Evolutionary conservation across 2,113 vertebrate species (phyloP).

Genomic region (Tupaia chinensis): DNA sequence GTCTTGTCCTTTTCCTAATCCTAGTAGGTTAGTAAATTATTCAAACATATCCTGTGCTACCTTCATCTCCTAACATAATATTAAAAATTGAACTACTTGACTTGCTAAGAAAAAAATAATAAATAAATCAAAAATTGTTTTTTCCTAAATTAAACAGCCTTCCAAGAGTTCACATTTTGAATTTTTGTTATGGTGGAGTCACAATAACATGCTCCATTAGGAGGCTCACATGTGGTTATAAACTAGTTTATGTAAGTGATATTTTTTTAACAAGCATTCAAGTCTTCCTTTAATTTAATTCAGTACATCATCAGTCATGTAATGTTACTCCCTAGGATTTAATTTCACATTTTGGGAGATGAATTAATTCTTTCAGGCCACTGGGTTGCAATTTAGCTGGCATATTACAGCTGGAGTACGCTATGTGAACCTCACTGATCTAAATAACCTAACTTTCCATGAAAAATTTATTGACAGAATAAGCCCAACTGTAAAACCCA

Average conservation of each 20-base stretch:
- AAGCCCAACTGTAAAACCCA: constrained; percentile 73
- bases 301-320: constrained; percentile 81
- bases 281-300: constrained; percentile 84
- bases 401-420: constrained; percentile 74
- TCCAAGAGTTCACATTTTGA: constrained; percentile 51
- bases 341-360: constrained; percentile 84
- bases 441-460: constrained; percentile 81
- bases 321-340: constrained; percentile 83
- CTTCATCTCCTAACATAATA: background rate
- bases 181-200: constrained; percentile 66
- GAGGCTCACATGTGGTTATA: constrained; percentile 73
- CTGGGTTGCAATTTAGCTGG: constrained; percentile 80
- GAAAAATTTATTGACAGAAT: constrained; percentile 82
- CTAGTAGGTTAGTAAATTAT: background rate
- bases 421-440: constrained; percentile 70
- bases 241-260: constrained; percentile 81
- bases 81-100: constrained; percentile 17
- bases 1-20: background rate
- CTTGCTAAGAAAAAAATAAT: background rate
- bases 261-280: constrained; percentile 83
- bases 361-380: constrained; percentile 83
- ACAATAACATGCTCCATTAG: constrained; percentile 74
- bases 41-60: background rate
- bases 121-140: constrained; percentile 27
- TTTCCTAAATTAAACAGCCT: constrained; percentile 37